Percentiles rank a stretch among this genome's conserved stretches.
These are phyloP conservation scores for Chondrilla cf. caribensis DNA, from an alignment of 37 sponge, comb jelly and placozoan species.

Conservation along the genomic window DNA sequence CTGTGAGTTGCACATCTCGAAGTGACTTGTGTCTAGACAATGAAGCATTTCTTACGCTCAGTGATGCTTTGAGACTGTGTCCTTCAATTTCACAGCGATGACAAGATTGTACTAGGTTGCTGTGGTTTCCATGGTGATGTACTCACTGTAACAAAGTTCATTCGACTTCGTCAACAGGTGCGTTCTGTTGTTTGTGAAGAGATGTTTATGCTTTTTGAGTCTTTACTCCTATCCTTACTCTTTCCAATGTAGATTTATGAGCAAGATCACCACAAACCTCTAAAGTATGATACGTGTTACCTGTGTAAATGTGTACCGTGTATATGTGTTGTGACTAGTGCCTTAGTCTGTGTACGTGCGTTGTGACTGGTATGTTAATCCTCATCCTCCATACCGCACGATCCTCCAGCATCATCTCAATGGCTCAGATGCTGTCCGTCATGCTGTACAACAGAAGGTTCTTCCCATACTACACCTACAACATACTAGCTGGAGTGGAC, in stretches of 20 bases:
- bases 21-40: too few relatives aligned
- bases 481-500: conserved; percentile 94
- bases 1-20: conserved; percentile 44
- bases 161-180: conserved; percentile 18
- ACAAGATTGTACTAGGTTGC: conserved; percentile 66
- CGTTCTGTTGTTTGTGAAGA: not conserved
- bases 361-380: not conserved
- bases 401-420: conserved; percentile 43
- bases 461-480: conserved; percentile 96
- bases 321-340: too few relatives aligned
- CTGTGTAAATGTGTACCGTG: not conserved
- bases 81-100: not conserved
- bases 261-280: conserved; percentile 67
- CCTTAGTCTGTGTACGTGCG: not conserved
- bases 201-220: too few relatives aligned
- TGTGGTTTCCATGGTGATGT: conserved; percentile 99
- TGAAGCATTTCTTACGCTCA: too few relatives aligned
- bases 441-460: conserved; percentile 90
- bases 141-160: conserved; percentile 76
- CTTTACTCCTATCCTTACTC: not conserved
- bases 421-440: conserved; percentile 87
- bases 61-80: not conserved
- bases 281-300: conserved; percentile 44
- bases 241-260: conserved; percentile 54
- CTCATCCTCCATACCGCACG: too few relatives aligned